These are phyloP conservation scores for Miichthys miiuy DNA, from an alignment of 2,797 vertebrate species.

Conservation along the genomic window DNA sequence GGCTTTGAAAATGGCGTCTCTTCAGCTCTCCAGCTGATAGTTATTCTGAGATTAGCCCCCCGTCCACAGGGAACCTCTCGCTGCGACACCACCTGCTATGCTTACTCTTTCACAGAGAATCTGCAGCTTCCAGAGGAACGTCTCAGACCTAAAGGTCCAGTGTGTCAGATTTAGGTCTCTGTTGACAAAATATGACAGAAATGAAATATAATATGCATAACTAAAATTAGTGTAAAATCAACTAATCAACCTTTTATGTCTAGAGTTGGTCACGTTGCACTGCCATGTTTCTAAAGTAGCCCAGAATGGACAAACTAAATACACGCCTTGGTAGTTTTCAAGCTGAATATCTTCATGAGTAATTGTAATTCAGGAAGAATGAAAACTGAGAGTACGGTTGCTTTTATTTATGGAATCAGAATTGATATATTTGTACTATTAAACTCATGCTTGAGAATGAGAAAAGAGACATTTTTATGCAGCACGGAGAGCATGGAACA, in stretches of 20 bases:
- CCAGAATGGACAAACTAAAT: too few relatives aligned
- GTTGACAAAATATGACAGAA: too few relatives aligned
- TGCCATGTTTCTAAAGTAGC: too few relatives aligned
- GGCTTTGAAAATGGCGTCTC: conserved; percentile 33
- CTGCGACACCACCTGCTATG: not conserved
- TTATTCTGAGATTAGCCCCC: conserved; percentile 35
- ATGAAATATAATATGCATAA: too few relatives aligned
- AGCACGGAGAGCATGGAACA: too few relatives aligned
- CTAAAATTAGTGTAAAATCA: too few relatives aligned
- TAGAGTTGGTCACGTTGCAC: too few relatives aligned
- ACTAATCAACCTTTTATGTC: too few relatives aligned
- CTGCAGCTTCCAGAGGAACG: not conserved
- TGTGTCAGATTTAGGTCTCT: too few relatives aligned
- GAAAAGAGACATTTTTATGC: too few relatives aligned
- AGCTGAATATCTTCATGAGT: not conserved
- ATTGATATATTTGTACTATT: not conserved
- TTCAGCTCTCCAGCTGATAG: conserved; percentile 28
- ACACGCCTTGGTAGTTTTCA: too few relatives aligned
- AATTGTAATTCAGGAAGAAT: not conserved
- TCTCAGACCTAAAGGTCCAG: not conserved
- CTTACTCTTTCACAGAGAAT: not conserved
- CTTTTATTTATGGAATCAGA: not conserved
- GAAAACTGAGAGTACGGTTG: not conserved
- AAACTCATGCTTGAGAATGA: not conserved
- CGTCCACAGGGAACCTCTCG: conserved; percentile 1